Evolutionary conservation across 1,140 invertebrate genomes (phyloP), one percentile per base, ranked within the genome.

Genomic region (Streblospio benedicti): DNA sequence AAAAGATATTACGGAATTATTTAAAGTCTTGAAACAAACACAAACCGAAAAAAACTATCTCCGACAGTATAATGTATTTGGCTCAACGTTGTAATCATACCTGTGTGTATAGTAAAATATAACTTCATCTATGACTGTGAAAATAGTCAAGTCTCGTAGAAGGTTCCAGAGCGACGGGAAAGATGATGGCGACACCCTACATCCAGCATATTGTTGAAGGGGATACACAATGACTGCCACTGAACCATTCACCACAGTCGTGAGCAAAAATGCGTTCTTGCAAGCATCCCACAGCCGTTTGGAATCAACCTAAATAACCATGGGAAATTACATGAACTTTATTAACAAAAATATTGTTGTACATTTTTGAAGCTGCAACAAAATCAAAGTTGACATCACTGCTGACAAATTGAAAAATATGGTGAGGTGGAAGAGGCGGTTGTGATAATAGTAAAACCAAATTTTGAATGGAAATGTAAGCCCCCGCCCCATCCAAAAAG

Each of bases 101-200:
- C 54, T 56, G 35, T 56, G 54, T 4, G 54, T 45, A 25, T 56
- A 56, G 23, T 56, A 56, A 27, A 56, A 56, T 14, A 56, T 18
- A 27, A 56, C 32, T 27, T 56, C 54, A n/a, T 52, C n/a, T 23
- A 52, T 30, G 4, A 52, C n/a, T 4, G 50, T 12, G 50, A 14
- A 52, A 16, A 52, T 6, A 4, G 23, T 30, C n/a, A 52, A 30
- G 32, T 52, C 50, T 47, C 44, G 5, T 6, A 52, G 23, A 30
- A 52, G 25, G 6, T n/a, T 52, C 28, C 14, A 16, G 23, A 16
- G 32, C 27, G 14, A 20, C n/a, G 50, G 28, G 6, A 30, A 16
- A 12, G 16, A 14, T 6, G 25, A n/a, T 16, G 27, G 14, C 14
- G 28, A n/a, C n/a, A 52, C 25, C 6, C 5, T 25, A 16, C 28